phyloP scores from a whole-genome alignment of 2,113 vertebrate species.

The Reinhardtius hippoglossoides region DNA sequence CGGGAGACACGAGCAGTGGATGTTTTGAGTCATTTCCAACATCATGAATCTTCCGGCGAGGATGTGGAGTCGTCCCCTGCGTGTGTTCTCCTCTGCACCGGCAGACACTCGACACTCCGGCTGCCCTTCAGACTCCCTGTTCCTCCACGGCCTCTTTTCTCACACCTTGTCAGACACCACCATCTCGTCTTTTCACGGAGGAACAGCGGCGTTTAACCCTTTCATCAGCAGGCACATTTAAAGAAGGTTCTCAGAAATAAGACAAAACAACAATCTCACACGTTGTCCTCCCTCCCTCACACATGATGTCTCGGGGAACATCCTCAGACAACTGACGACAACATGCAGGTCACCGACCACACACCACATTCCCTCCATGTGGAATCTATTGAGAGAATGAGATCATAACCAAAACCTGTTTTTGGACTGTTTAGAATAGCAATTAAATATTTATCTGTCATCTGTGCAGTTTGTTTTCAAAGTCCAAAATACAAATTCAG shows the following conservation, averaged over 20 bases:
- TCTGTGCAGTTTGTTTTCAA: too few species aligned
- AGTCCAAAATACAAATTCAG: too few species aligned
- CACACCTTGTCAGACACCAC: conserved; percentile 75
- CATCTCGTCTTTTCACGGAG: conserved; percentile 40
- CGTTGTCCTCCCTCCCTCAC: conserved; percentile 25
- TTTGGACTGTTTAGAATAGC: not conserved
- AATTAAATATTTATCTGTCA: not conserved
- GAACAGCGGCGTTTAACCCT: conserved; percentile 55
- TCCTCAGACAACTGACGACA: conserved; percentile 34
- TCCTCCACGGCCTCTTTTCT: conserved; percentile 42
- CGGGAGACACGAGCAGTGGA: not conserved
- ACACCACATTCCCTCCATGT: not conserved
- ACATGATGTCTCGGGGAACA: conserved; percentile 7
- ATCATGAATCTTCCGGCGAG: conserved; percentile 42
- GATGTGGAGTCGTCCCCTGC: conserved; percentile 18
- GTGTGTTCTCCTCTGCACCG: conserved; percentile 33
- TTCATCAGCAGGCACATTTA: conserved; percentile 37
- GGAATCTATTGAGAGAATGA: not conserved
- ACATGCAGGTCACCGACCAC: conserved; percentile 38
- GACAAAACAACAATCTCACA: conserved; percentile 9
- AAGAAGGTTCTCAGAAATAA: not conserved
- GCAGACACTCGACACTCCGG: conserved; percentile 58
- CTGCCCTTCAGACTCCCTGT: conserved; percentile 66
- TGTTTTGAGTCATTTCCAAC: not conserved
- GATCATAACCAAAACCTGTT: too few species aligned